phyloP scores from a whole-genome alignment of 2,113 vertebrate genomes.

The Paramormyrops kingsleyae region DNA sequence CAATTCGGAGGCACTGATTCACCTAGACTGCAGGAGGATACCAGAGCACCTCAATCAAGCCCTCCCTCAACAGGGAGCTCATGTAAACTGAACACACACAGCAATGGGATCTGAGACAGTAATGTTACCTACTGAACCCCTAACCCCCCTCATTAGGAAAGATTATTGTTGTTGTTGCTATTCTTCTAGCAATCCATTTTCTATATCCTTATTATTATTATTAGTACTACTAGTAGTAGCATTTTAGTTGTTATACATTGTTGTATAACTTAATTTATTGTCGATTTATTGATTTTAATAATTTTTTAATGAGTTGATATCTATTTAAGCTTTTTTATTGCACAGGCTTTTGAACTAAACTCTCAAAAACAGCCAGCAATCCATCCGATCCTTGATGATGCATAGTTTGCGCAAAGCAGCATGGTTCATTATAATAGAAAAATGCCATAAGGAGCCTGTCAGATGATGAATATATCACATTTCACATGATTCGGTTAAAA shows the following conservation, averaged over 20 bases:
- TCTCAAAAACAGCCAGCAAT: background rate
- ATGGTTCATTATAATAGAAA: background rate
- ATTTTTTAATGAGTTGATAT: background rate
- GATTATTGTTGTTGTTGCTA: background rate
- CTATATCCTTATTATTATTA: background rate
- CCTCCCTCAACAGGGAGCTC: background rate
- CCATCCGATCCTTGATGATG: background rate
- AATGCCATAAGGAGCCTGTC: background rate
- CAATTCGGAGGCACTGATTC: background rate
- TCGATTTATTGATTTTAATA: background rate
- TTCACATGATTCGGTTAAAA: background rate
- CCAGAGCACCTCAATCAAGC: background rate
- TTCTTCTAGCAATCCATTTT: background rate
- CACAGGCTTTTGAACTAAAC: background rate
- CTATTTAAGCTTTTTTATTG: background rate
- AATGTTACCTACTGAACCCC: background rate
- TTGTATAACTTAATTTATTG: no score
- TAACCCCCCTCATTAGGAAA: background rate
- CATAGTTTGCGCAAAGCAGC: background rate
- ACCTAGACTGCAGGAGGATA: background rate
- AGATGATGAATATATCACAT: background rate
- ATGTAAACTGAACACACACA: background rate
- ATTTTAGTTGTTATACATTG: background rate
- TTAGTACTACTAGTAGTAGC: background rate
- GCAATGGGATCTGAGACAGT: background rate